These are phyloP conservation scores for Equus quagga DNA, from an alignment of 2,113 vertebrate genomes.

Conservation along the genomic window DNA sequence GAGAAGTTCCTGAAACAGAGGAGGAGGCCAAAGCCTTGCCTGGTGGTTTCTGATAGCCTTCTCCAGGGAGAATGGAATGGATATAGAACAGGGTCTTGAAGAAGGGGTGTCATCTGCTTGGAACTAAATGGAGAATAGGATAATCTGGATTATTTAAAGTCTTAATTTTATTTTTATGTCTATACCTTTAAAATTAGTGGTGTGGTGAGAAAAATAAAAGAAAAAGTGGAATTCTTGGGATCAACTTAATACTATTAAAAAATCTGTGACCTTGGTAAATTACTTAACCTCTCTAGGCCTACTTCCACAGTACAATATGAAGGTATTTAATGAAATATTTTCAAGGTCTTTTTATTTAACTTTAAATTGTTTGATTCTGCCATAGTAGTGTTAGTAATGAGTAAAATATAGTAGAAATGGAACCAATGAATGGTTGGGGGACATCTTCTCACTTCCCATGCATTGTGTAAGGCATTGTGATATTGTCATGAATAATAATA, in stretches of 20 bases:
- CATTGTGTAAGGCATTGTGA: neutral
- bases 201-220: neutral
- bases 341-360: neutral
- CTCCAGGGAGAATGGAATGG: neutral
- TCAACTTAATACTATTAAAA: neutral
- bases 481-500: neutral
- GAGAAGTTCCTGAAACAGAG: neutral
- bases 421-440: neutral
- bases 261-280: neutral
- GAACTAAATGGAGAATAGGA: neutral
- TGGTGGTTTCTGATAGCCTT: neutral
- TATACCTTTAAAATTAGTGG: neutral
- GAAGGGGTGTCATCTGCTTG: neutral
- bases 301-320: neutral
- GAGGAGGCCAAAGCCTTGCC: neutral
- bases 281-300: neutral
- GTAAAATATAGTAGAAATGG: neutral
- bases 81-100: neutral
- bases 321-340: neutral
- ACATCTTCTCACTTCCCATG: neutral
- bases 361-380: constrained; percentile 8
- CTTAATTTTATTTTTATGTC: constrained; percentile 9
- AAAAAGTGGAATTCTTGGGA: neutral
- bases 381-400: neutral
- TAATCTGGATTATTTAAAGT: neutral